These are phyloP conservation scores for Lordiphosa clarofinis DNA, from an alignment of 1,140 invertebrate species.

Conservation along the genomic window DNA sequence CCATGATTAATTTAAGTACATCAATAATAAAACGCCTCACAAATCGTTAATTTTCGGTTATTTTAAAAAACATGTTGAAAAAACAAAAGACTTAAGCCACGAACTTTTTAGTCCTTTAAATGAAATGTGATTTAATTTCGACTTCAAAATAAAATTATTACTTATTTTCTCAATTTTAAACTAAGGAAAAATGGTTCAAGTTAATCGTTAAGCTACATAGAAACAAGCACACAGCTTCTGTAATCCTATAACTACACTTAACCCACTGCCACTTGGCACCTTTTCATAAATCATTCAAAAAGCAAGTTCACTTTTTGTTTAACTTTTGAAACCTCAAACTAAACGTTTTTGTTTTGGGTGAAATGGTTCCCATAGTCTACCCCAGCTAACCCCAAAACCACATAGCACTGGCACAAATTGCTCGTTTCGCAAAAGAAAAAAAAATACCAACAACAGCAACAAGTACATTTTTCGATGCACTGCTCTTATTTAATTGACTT, in stretches of 20 bases:
- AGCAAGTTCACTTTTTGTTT: conserved; percentile 12
- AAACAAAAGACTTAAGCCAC: neutral
- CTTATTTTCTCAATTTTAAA: too few species aligned
- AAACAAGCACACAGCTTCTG: neutral
- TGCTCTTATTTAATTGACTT: conserved; percentile 79
- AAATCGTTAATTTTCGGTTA: too few species aligned
- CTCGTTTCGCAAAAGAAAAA: conserved; percentile 54
- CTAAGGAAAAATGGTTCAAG: too few species aligned
- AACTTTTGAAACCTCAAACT: conserved; percentile 16
- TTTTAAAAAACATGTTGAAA: too few species aligned
- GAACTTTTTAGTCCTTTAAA: conserved; percentile 10
- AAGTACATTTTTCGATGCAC: conserved; percentile 57
- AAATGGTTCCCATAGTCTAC: conserved; percentile 73
- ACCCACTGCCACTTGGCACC: conserved; percentile 5
- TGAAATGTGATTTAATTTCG: neutral
- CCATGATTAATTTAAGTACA: too few species aligned
- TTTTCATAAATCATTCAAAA: conserved; percentile 66
- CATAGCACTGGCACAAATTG: conserved; percentile 64
- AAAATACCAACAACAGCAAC: conserved; percentile 49
- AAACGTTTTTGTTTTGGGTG: conserved; percentile 35
- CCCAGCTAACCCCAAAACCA: conserved; percentile 35
- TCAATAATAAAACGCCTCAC: too few species aligned
- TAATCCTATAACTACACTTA: conserved; percentile 4
- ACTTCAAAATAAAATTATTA: too few species aligned
- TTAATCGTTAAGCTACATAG: too few species aligned